Evolutionary conservation across 2,888 invertebrate genomes (phyloP).

Genomic region (Saturnia japonica): DNA sequence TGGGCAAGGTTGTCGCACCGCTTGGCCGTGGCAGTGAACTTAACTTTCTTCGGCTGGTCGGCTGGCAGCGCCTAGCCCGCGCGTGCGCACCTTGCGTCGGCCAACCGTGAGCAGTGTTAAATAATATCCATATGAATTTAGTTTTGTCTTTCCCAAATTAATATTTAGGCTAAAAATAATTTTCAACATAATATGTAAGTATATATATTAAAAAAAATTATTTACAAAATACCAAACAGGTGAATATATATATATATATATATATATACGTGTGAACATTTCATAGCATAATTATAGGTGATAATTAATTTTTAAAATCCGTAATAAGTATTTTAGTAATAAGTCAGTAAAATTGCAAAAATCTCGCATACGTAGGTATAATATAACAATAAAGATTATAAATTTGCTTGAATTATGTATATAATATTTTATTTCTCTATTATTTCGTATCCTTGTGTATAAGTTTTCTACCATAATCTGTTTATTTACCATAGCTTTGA

Average conservation of each 20-base stretch:
- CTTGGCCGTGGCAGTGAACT: constrained; percentile 80
- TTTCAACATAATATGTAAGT: not conserved
- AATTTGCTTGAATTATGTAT: too few relatives aligned
- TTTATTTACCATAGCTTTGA: too few relatives aligned
- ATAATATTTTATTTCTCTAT: too few relatives aligned
- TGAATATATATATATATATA: too few relatives aligned
- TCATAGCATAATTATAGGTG: too few relatives aligned
- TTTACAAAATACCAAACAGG: not conserved
- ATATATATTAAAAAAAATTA: not conserved
- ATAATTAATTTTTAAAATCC: too few relatives aligned
- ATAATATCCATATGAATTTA: constrained; percentile 40
- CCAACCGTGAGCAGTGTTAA: constrained; percentile 64
- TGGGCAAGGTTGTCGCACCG: constrained; percentile 73
- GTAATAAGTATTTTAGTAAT: too few relatives aligned
- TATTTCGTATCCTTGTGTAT: too few relatives aligned
- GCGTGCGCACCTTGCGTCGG: constrained; percentile 47
- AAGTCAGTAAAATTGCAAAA: not conserved
- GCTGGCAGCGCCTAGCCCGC: constrained; percentile 47
- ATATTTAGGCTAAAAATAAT: not conserved
- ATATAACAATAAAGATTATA: too few relatives aligned
- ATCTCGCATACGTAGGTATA: too few relatives aligned
- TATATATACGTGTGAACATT: not conserved
- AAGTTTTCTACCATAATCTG: too few relatives aligned
- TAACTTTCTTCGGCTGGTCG: constrained; percentile 70
- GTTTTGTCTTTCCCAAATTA: not conserved